Percentiles rank a stretch among this genome's conserved stretches.
These are phyloP conservation scores for Elanus axillaris DNA, from an alignment of 2,113 vertebrate genomes.

Conservation along the genomic window DNA sequence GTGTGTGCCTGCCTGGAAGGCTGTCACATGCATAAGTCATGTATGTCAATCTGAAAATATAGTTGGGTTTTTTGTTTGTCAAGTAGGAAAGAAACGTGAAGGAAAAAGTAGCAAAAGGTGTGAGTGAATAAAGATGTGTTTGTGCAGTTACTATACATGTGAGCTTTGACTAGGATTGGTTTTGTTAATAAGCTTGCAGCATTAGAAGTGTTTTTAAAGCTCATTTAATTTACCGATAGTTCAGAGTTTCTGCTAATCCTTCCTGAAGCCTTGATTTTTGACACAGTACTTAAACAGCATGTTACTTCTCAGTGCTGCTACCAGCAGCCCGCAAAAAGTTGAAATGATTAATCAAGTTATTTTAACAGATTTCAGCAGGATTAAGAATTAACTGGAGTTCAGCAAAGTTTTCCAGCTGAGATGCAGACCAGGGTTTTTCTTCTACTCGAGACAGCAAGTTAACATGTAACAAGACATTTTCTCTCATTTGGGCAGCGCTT, in stretches of 20 bases:
- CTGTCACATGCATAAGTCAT: not conserved
- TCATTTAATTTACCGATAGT: not conserved
- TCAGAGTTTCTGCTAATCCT: not conserved
- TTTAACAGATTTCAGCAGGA: conserved; percentile 32
- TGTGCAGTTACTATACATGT: not conserved
- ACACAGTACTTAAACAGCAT: not conserved
- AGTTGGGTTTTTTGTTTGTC: not conserved
- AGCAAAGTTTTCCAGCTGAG: conserved; percentile 7
- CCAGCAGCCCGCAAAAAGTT: not conserved
- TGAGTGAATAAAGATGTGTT: not conserved
- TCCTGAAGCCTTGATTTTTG: conserved; percentile 8
- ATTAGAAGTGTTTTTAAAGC: not conserved
- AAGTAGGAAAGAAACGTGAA: not conserved
- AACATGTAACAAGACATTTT: conserved; percentile 19
- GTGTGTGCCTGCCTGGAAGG: not conserved
- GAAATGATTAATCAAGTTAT: conserved; percentile 46
- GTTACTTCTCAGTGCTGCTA: not conserved
- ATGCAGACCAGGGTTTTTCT: not conserved
- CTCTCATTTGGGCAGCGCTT: not conserved
- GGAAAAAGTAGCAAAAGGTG: not conserved
- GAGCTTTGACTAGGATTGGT: not conserved
- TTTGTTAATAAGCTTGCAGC: not conserved
- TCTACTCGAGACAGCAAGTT: not conserved
- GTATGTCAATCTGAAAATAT: not conserved
- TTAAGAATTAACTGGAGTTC: conserved; percentile 50